A percentile compares a stretch with the other conserved stretches of the same genome.
These are phyloP conservation scores for Phyllopteryx taeniolatus DNA, from an alignment of 2,113 vertebrate genomes.

Conservation along the genomic window DNA sequence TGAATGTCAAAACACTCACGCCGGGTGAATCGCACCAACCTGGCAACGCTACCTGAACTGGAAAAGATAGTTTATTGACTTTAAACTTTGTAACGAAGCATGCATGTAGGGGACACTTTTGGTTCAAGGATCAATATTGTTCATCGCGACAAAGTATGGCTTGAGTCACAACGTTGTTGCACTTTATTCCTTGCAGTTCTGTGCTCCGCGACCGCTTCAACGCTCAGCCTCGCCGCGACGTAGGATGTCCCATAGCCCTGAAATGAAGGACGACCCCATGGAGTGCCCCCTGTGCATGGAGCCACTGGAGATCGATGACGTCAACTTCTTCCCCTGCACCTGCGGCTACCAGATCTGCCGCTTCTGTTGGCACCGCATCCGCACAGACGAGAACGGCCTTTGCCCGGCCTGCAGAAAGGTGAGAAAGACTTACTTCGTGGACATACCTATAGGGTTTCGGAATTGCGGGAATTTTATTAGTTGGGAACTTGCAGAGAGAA, in stretches of 20 bases:
- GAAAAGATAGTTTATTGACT: not conserved
- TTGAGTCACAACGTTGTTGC: not conserved
- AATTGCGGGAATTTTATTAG: too few relatives aligned
- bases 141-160: not conserved
- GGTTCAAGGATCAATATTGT: not conserved
- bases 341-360: conserved; percentile 99
- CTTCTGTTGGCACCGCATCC: conserved; percentile 99
- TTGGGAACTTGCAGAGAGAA: too few relatives aligned
- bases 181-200: conserved; percentile 33
- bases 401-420: conserved; percentile 99
- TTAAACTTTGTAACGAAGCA: not conserved
- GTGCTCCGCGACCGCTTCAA: conserved; percentile 53
- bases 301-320: conserved; percentile 97
- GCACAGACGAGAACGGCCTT: conserved; percentile 98
- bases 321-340: conserved; percentile 99
- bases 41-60: not conserved
- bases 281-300: conserved; percentile 99
- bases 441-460: not conserved
- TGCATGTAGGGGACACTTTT: not conserved
- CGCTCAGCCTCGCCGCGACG: conserved; percentile 42
- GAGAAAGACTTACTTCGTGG: not conserved
- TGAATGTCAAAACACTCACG: not conserved
- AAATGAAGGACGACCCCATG: conserved; percentile 95
- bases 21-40: not conserved
- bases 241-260: conserved; percentile 98